These are phyloP conservation scores for Perodicticus potto DNA, from an alignment of 2,797 vertebrate genomes.

Conservation along the genomic window DNA sequence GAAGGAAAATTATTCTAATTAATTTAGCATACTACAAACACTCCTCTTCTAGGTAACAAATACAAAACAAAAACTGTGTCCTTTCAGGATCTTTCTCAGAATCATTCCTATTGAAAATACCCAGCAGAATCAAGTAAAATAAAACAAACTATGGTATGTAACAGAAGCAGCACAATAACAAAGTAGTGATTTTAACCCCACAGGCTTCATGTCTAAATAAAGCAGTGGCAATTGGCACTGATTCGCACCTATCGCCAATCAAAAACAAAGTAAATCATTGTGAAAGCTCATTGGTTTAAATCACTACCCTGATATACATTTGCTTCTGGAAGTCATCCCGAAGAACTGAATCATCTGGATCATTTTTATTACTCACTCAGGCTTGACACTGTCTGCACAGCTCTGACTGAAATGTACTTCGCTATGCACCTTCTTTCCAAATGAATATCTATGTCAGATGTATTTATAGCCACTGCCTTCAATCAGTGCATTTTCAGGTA, in stretches of 20 bases:
- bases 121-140: slow-evolving; percentile 57
- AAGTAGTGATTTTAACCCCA: not conserved
- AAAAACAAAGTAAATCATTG: slow-evolving; percentile 47
- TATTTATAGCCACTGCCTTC: slow-evolving; percentile 79
- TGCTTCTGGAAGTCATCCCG: slow-evolving; percentile 43
- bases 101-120: slow-evolving; percentile 28
- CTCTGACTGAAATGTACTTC: slow-evolving; percentile 69
- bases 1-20: slow-evolving; percentile 51
- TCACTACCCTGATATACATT: not conserved
- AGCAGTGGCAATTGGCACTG: not conserved
- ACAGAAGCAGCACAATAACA: slow-evolving; percentile 21
- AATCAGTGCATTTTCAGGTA: slow-evolving; percentile 69
- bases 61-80: not conserved
- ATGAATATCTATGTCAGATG: slow-evolving; percentile 78
- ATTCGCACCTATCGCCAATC: slow-evolving; percentile 27
- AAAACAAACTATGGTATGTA: not conserved
- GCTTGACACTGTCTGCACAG: slow-evolving; percentile 67
- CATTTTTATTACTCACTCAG: slow-evolving; percentile 75
- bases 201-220: not conserved
- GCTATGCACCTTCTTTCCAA: slow-evolving; percentile 66
- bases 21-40: slow-evolving; percentile 20
- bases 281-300: slow-evolving; percentile 31
- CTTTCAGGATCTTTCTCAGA: slow-evolving; percentile 12
- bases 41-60: slow-evolving; percentile 20
- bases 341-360: slow-evolving; percentile 71